These are phyloP conservation scores for Corythoichthys intestinalis DNA, from an alignment of 2,113 vertebrate genomes.

Conservation along the genomic window DNA sequence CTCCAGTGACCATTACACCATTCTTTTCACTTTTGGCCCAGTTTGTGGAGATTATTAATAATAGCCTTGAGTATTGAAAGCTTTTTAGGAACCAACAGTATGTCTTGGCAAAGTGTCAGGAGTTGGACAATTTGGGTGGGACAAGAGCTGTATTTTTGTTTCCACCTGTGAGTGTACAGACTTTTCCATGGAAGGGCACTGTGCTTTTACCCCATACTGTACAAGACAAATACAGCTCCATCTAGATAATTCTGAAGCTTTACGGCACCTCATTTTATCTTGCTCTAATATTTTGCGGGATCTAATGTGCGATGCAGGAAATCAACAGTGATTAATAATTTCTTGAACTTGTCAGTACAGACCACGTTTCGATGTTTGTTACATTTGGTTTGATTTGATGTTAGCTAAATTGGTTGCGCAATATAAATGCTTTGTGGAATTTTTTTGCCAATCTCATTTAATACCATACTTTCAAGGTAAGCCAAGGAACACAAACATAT, in stretches of 20 bases:
- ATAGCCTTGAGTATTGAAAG: conserved; percentile 24
- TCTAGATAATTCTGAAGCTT: conserved; percentile 37
- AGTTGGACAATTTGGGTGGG: conserved; percentile 43
- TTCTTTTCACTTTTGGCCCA: conserved; percentile 44
- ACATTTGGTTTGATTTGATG: background rate
- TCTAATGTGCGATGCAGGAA: conserved; percentile 22
- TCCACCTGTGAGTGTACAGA: conserved; percentile 46
- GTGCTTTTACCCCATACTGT: conserved; percentile 29
- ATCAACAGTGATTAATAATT: conserved; percentile 18
- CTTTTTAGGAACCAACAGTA: background rate
- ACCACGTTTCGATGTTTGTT: background rate
- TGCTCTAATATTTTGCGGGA: background rate
- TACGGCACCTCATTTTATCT: conserved; percentile 12
- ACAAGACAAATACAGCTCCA: conserved; percentile 28
- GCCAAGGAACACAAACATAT: background rate
- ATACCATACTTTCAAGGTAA: background rate
- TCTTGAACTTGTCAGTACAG: background rate
- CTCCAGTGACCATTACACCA: conserved; percentile 33
- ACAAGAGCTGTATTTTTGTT: conserved; percentile 55
- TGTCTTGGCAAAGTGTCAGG: conserved; percentile 37
- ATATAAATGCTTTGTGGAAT: background rate
- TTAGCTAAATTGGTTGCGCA: background rate
- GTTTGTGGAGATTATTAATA: conserved; percentile 41
- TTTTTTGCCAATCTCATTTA: background rate
- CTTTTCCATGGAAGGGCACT: conserved; percentile 35